phyloP scores from a whole-genome alignment of 2,797 vertebrate genomes.

The Alauda arvensis region DNA sequence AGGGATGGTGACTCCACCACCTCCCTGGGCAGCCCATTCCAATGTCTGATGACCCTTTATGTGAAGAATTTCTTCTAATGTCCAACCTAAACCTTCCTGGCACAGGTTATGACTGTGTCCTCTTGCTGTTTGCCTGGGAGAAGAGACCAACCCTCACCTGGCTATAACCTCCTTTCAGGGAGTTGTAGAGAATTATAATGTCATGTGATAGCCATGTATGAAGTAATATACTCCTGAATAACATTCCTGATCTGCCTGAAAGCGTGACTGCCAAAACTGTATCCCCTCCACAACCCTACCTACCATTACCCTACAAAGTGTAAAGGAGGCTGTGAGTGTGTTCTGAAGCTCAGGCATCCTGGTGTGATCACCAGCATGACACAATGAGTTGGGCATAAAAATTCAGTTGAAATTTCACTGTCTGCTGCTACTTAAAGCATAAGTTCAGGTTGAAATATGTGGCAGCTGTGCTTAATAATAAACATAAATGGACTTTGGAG shows the following conservation, averaged over 20 bases:
- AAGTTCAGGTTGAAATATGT: background rate
- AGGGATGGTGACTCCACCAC: background rate
- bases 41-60: background rate
- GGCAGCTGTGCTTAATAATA: background rate
- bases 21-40: background rate
- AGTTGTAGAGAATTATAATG: background rate
- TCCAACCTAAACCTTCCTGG: background rate
- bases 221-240: background rate
- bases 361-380: background rate
- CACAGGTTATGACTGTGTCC: background rate
- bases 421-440: background rate
- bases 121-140: background rate
- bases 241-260: background rate
- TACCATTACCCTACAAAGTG: background rate
- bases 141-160: background rate
- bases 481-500: background rate
- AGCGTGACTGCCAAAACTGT: background rate
- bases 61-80: background rate
- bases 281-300: background rate
- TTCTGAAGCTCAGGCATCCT: background rate
- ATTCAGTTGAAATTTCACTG: background rate
- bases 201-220: background rate
- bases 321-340: background rate
- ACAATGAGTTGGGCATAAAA: background rate
- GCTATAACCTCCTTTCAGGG: background rate